Evolutionary conservation across 2,113 vertebrate genomes (phyloP).

Genomic region (Hippocampus barbouri): DNA sequence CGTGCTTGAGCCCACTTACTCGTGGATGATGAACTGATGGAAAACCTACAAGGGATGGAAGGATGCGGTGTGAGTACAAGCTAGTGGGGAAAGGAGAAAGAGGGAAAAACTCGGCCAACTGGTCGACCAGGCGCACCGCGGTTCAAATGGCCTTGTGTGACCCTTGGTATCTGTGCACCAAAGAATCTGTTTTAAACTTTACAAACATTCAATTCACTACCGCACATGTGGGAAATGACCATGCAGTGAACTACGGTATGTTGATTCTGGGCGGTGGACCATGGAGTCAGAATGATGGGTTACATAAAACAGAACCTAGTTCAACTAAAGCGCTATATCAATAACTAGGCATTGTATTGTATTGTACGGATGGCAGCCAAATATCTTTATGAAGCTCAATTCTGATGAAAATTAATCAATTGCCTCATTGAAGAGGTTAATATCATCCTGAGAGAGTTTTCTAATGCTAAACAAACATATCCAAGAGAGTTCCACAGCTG

Average conservation of each 20-base stretch:
- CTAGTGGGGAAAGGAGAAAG: too few relatives aligned
- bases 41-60: neutral
- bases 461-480: conserved; percentile 40
- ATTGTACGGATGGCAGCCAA: conserved; percentile 35
- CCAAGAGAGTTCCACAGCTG: conserved; percentile 7
- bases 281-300: conserved; percentile 11
- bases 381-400: conserved; percentile 14
- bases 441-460: conserved; percentile 26
- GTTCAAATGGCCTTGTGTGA: neutral
- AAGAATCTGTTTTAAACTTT: neutral
- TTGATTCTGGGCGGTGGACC: neutral
- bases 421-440: conserved; percentile 39
- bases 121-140: too few relatives aligned
- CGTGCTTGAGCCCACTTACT: neutral
- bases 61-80: neutral
- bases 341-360: too few relatives aligned
- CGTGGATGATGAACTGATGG: neutral
- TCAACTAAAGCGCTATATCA: conserved; percentile 1
- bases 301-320: conserved; percentile 6
- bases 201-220: neutral
- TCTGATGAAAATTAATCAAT: conserved; percentile 37
- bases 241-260: neutral
- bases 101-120: neutral
- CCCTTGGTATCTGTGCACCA: neutral
- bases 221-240: neutral